A percentile compares a stretch with the other conserved stretches of the same genome.
phyloP scores from a whole-genome alignment of 2,113 vertebrate species.

The Pygoscelis antarcticus region DNA sequence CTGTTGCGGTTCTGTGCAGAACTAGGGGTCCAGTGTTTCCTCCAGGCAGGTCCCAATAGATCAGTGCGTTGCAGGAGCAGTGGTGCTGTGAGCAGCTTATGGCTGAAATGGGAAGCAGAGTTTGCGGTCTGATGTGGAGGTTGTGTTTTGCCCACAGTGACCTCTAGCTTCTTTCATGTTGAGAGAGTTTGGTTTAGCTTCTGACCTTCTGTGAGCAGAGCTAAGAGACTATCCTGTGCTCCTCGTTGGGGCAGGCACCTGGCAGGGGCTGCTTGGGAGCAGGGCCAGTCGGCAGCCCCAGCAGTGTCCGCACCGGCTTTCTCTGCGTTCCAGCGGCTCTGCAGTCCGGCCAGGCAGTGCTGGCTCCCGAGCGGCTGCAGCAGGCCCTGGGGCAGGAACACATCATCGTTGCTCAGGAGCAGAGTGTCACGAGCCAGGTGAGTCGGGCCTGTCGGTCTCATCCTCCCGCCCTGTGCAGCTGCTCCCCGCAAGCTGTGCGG shows the following conservation, averaged over 20 bases:
- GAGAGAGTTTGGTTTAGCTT: neutral
- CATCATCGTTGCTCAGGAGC: slow-evolving; percentile 92
- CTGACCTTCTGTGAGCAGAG: neutral
- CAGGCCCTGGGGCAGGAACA: slow-evolving; percentile 90
- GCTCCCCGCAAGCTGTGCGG: fast-evolving
- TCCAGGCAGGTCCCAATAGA: neutral
- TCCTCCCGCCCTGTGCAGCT: neutral
- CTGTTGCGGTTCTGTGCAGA: neutral
- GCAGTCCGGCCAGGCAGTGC: slow-evolving; percentile 82
- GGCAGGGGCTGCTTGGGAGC: fast-evolving
- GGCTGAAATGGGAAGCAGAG: neutral
- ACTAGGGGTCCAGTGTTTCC: neutral
- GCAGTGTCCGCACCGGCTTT: fast-evolving
- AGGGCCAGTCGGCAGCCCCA: fast-evolving
- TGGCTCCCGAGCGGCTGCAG: slow-evolving; percentile 84
- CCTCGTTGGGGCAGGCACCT: neutral
- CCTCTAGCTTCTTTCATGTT: neutral
- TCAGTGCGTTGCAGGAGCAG: fast-evolving
- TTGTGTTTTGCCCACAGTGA: neutral
- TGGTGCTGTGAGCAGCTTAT: neutral
- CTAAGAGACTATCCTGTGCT: neutral
- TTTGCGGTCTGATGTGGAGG: neutral
- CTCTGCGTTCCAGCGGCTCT: slow-evolving; percentile 72
- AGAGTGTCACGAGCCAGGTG: slow-evolving; percentile 86
- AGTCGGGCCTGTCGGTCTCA: neutral